Percentiles rank a stretch among this genome's conserved stretches.
Conservation (phyloP, 1,140 invertebrate genomes). For the Penaeus japonicus region DNA sequence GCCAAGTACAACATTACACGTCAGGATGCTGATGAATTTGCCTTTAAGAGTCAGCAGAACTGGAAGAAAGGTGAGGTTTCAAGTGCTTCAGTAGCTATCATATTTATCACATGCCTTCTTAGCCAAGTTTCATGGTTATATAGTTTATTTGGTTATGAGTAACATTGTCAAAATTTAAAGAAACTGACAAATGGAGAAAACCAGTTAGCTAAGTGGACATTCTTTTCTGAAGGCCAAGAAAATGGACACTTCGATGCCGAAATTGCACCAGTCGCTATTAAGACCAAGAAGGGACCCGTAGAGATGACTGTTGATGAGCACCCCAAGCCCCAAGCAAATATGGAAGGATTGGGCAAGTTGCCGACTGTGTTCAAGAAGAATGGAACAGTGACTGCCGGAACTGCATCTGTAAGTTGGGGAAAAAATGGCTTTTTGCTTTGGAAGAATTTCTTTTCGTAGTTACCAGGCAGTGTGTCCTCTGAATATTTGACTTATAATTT, state of each 20-base stretch:
- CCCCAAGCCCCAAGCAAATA: slow-evolving; percentile 86
- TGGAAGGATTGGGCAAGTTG: slow-evolving; percentile 82
- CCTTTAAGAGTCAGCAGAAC: slow-evolving; percentile 81
- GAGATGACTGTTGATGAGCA: slow-evolving; percentile 90
- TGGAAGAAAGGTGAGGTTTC: slow-evolving; percentile 78
- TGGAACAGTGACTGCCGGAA: slow-evolving; percentile 93
- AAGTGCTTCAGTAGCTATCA: too few relatives aligned
- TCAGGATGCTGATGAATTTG: slow-evolving; percentile 88
- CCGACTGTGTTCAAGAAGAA: slow-evolving; percentile 94
- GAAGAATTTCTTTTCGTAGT: neutral
- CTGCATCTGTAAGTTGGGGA: slow-evolving; percentile 90
- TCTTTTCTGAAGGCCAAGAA: slow-evolving; percentile 77
- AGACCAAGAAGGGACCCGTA: slow-evolving; percentile 82
- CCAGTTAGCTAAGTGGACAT: neutral
- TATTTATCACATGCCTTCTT: neutral
- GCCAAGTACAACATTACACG: slow-evolving; percentile 86
- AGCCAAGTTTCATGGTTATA: neutral
- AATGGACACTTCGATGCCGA: slow-evolving; percentile 89
- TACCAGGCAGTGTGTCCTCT: neutral
- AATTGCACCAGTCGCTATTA: slow-evolving; percentile 85
- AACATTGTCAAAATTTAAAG: too few relatives aligned
- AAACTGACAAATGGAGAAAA: neutral
- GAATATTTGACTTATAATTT: neutral
- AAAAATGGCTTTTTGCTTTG: too few relatives aligned
- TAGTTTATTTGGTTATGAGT: too few relatives aligned